Percentiles rank a stretch among this genome's conserved stretches.
These are phyloP conservation scores for Cololabis saira DNA, from an alignment of 2,113 vertebrate genomes.

Conservation along the genomic window DNA sequence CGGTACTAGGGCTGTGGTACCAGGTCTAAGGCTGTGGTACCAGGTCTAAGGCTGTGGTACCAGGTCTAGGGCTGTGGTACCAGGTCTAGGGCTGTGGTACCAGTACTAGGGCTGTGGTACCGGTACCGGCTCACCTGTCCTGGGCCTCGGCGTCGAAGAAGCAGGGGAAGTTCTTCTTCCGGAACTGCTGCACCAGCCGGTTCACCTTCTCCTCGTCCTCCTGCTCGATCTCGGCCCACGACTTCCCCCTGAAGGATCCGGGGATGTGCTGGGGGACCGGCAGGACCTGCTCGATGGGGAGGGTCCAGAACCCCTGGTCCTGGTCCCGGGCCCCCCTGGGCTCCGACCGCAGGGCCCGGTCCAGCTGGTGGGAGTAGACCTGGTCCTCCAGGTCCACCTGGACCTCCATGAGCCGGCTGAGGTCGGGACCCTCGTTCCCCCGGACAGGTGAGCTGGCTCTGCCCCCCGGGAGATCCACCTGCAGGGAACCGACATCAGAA, in stretches of 20 bases:
- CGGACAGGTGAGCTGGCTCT: slow-evolving; percentile 3
- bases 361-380: slow-evolving; percentile 81
- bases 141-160: slow-evolving; percentile 87
- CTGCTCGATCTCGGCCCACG: slow-evolving; percentile 86
- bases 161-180: slow-evolving; percentile 84
- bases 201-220: slow-evolving; percentile 90
- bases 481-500: not conserved
- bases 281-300: slow-evolving; percentile 79
- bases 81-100: too few relatives aligned
- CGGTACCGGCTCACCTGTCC: slow-evolving; percentile 71
- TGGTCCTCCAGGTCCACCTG: slow-evolving; percentile 84
- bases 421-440: slow-evolving; percentile 61
- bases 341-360: slow-evolving; percentile 48
- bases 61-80: too few relatives aligned
- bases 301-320: slow-evolving; percentile 43
- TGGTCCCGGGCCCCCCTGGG: slow-evolving; percentile 19
- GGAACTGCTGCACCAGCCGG: slow-evolving; percentile 85
- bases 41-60: too few relatives aligned
- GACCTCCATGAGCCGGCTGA: slow-evolving; percentile 79
- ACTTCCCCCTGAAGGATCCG: slow-evolving; percentile 89
- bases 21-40: too few relatives aligned
- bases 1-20: too few relatives aligned
- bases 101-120: too few relatives aligned
- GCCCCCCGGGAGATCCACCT: slow-evolving; percentile 14
- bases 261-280: slow-evolving; percentile 86